These are phyloP conservation scores for Plagodis pulveraria DNA, from an alignment of 2,888 invertebrate genomes.

Conservation along the genomic window DNA sequence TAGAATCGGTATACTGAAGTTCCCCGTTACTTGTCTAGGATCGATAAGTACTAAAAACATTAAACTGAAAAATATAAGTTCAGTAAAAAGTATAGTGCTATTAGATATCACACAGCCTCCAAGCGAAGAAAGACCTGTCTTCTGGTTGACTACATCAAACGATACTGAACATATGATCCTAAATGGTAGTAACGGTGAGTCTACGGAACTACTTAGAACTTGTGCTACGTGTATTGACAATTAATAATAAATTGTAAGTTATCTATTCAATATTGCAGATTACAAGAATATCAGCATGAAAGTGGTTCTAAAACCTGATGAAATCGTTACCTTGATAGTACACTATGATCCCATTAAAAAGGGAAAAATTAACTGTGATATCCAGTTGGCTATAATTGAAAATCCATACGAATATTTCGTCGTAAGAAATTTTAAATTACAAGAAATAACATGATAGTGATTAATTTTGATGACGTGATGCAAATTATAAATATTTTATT, in stretches of 20 bases:
- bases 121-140: slow-evolving; percentile 60
- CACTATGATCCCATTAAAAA: slow-evolving; percentile 67
- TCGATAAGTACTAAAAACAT: slow-evolving; percentile 62
- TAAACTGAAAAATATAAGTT: slow-evolving; percentile 65
- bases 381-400: slow-evolving; percentile 62
- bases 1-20: slow-evolving; percentile 54
- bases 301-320: slow-evolving; percentile 55
- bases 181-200: slow-evolving; percentile 54
- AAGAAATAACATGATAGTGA: background rate
- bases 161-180: slow-evolving; percentile 50
- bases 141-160: slow-evolving; percentile 57
- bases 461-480: background rate
- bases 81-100: slow-evolving; percentile 58
- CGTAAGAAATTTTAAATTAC: slow-evolving; percentile 48
- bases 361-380: slow-evolving; percentile 66
- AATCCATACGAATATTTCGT: slow-evolving; percentile 75
- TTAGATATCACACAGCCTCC: slow-evolving; percentile 51
- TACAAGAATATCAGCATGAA: slow-evolving; percentile 51
- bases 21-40: slow-evolving; percentile 75
- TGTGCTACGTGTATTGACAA: background rate
- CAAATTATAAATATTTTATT: slow-evolving; percentile 6
- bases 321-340: slow-evolving; percentile 54
- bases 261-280: slow-evolving; percentile 47
- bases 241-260: background rate
- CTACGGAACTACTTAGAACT: background rate